Percentiles rank a stretch among this genome's conserved stretches.
Conservation (phyloP, 92 coral and sea anemone genomes). For the Pocillopora grandis region DNA sequence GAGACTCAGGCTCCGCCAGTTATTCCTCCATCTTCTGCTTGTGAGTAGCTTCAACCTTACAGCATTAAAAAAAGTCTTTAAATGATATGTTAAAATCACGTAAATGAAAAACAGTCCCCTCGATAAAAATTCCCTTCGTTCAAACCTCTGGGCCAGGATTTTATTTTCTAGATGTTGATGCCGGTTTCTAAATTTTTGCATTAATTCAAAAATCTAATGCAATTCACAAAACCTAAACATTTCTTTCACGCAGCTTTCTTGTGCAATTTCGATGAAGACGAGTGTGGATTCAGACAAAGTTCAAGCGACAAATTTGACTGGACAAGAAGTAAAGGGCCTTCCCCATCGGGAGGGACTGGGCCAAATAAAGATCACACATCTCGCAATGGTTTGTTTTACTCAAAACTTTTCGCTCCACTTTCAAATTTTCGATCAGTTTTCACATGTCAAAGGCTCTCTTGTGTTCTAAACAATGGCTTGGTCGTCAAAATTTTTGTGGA, state of each 20-base stretch:
- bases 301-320: constrained; percentile 13
- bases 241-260: not conserved
- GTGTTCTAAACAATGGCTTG: no score
- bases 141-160: no score
- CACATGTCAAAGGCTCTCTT: no score
- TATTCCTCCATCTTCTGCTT: not conserved
- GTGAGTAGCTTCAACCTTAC: not conserved
- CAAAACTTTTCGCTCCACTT: not conserved
- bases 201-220: not conserved
- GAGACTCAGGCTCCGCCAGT: not conserved
- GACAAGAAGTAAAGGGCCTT: not conserved
- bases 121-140: no score
- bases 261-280: not conserved
- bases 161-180: no score
- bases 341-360: constrained; percentile 6
- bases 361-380: not conserved
- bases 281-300: not conserved
- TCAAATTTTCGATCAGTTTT: no score
- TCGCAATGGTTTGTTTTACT: not conserved
- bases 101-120: no score
- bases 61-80: no score
- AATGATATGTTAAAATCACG: no score
- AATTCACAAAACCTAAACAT: no score
- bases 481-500: no score
- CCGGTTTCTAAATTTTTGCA: no score